These are phyloP conservation scores for Argyra leucocephala DNA, from an alignment of 2,888 invertebrate species.

Conservation along the genomic window DNA sequence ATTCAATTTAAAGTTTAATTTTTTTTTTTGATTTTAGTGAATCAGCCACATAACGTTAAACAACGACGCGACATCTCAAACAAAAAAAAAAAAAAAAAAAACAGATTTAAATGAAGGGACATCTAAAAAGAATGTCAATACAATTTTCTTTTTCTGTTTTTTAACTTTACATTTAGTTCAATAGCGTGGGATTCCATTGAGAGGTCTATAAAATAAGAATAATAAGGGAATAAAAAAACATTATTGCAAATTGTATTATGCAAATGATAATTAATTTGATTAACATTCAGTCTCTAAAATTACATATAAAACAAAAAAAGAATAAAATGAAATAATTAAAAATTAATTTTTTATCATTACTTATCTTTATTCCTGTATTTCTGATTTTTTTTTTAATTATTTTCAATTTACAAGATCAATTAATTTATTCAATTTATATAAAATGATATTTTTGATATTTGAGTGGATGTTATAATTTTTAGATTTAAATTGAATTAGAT, in stretches of 20 bases:
- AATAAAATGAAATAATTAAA: not conserved
- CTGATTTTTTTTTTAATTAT: too few relatives aligned
- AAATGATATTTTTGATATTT: too few relatives aligned
- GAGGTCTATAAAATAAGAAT: not conserved
- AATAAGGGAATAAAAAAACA: not conserved
- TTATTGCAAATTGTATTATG: constrained; percentile 3
- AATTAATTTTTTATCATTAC: too few relatives aligned
- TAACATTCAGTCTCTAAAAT: not conserved
- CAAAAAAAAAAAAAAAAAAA: not conserved
- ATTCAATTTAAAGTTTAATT: too few relatives aligned
- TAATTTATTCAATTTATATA: too few relatives aligned
- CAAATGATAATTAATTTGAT: constrained; percentile 4
- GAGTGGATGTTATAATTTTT: too few relatives aligned
- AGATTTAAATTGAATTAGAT: too few relatives aligned
- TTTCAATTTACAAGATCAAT: too few relatives aligned
- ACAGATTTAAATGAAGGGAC: not conserved
- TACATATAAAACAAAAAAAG: not conserved
- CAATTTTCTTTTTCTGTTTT: not conserved
- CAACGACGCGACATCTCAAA: not conserved
- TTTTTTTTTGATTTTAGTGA: too few relatives aligned
- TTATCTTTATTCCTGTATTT: too few relatives aligned
- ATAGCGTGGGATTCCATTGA: not conserved
- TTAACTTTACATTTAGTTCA: not conserved
- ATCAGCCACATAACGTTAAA: too few relatives aligned
- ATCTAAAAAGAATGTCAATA: not conserved